A percentile compares a stretch with the other conserved stretches of the same genome.
Evolutionary conservation across 2,888 invertebrate genomes (phyloP).

Genomic region (Abrostola triplasia): DNA sequence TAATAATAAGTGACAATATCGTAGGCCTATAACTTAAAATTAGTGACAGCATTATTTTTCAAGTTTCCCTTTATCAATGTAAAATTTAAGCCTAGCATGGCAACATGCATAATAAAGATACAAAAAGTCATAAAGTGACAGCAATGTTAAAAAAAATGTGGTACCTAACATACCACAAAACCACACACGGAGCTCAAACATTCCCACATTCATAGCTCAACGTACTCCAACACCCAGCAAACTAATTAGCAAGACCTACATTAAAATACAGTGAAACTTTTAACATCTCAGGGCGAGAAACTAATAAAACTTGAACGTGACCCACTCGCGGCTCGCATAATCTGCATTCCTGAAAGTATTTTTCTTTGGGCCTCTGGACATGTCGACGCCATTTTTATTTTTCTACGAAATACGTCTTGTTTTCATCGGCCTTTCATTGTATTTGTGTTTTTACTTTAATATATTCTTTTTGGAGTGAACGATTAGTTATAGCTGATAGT

Average conservation of each 20-base stretch:
- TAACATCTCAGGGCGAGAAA: conserved; percentile 56
- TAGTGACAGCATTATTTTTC: too few relatives aligned
- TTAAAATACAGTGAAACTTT: conserved; percentile 49
- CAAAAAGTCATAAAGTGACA: too few relatives aligned
- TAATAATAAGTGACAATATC: too few relatives aligned
- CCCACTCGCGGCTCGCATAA: conserved; percentile 49
- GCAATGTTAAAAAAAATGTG: too few relatives aligned
- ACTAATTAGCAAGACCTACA: conserved; percentile 42
- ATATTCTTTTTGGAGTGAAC: too few relatives aligned
- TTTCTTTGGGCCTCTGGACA: conserved; percentile 16
- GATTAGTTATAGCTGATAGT: too few relatives aligned
- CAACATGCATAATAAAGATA: too few relatives aligned
- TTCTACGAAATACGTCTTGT: conserved; percentile 13
- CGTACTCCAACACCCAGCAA: conserved; percentile 15
- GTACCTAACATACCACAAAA: too few relatives aligned
- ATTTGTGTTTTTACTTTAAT: conserved; percentile 8
- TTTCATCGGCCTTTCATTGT: conserved; percentile 3
- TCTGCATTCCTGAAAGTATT: conserved; percentile 61
- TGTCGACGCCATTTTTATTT: conserved; percentile 28
- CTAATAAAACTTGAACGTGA: conserved; percentile 74
- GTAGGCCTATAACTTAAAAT: too few relatives aligned
- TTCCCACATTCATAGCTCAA: not conserved
- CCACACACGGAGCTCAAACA: too few relatives aligned
- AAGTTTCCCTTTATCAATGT: too few relatives aligned
- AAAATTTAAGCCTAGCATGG: too few relatives aligned